A percentile compares a stretch with the other conserved stretches of the same genome.
phyloP scores from a whole-genome alignment of 1,140 invertebrate species.

The Dendrolimus punctatus region DNA sequence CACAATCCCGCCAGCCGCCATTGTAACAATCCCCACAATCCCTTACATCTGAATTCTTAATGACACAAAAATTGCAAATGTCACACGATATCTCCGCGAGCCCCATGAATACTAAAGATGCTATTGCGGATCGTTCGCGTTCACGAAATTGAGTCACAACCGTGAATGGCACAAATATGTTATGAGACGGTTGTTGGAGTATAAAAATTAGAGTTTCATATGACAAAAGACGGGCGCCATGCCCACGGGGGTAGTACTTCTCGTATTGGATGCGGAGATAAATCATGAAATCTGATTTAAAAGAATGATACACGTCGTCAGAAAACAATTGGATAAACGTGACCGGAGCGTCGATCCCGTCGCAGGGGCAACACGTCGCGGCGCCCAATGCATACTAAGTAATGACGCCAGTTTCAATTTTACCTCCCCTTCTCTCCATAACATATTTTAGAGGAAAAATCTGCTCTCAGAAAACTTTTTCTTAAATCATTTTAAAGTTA shows the following conservation, averaged over 20 bases:
- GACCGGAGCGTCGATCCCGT: constrained; percentile 44
- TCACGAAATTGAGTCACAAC: constrained; percentile 46
- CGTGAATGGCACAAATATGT: constrained; percentile 47
- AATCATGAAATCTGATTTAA: constrained; percentile 64
- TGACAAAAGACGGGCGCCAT: too few species aligned
- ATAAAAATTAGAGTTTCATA: too few species aligned
- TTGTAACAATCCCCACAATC: constrained; percentile 47
- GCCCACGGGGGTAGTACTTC: constrained; percentile 20
- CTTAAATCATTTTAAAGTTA: too few species aligned
- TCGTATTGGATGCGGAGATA: constrained; percentile 35
- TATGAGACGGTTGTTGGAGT: constrained; percentile 11
- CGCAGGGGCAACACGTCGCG: constrained; percentile 43
- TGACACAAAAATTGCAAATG: constrained; percentile 68
- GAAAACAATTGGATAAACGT: constrained; percentile 69
- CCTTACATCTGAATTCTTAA: constrained; percentile 64
- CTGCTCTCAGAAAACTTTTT: too few species aligned
- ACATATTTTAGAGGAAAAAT: constrained; percentile 17
- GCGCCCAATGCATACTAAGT: constrained; percentile 68
- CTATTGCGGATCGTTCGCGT: constrained; percentile 58
- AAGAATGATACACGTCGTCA: constrained; percentile 68
- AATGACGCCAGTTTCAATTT: constrained; percentile 62
- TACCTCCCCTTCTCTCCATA: constrained; percentile 43
- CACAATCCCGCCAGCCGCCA: too few species aligned
- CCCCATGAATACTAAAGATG: constrained; percentile 69
- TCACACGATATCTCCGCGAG: constrained; percentile 46